phyloP scores from a whole-genome alignment of 1,140 invertebrate genomes.

The Leptinotarsa lineolata region DNA sequence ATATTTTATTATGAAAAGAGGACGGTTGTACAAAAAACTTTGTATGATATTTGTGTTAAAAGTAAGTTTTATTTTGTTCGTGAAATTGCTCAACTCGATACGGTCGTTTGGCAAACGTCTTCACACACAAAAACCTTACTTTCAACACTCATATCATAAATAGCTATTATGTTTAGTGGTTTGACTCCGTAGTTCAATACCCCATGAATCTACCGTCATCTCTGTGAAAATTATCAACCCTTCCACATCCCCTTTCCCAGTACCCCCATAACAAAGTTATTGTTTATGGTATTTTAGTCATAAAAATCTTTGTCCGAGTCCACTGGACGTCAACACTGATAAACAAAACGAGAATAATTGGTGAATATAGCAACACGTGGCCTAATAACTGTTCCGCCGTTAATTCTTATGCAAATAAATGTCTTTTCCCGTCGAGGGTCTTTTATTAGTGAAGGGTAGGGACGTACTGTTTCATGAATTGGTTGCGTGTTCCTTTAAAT shows the following conservation, averaged over 20 bases:
- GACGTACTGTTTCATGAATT: background rate
- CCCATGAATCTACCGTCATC: too few relatives aligned
- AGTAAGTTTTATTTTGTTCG: too few relatives aligned
- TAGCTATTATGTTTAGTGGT: too few relatives aligned
- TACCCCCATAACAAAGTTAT: conserved; percentile 10
- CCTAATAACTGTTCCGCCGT: conserved; percentile 20
- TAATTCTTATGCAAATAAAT: conserved; percentile 26
- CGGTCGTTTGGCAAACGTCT: too few relatives aligned
- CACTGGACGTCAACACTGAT: conserved; percentile 15
- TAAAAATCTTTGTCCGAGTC: conserved; percentile 21
- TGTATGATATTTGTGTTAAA: too few relatives aligned
- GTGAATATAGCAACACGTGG: conserved; percentile 19
- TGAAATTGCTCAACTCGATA: too few relatives aligned
- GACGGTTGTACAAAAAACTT: too few relatives aligned
- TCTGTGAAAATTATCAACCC: background rate
- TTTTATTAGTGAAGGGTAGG: conserved; percentile 20
- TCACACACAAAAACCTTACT: too few relatives aligned
- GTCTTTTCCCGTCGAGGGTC: conserved; percentile 17
- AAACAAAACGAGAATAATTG: conserved; percentile 23
- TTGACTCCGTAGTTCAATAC: too few relatives aligned
- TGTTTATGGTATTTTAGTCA: conserved; percentile 15
- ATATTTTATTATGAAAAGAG: too few relatives aligned
- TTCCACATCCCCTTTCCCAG: background rate
- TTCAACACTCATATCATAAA: too few relatives aligned
- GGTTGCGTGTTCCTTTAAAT: conserved; percentile 5